These are phyloP conservation scores for Anser cygnoides DNA, from an alignment of 2,113 vertebrate species.

Conservation along the genomic window DNA sequence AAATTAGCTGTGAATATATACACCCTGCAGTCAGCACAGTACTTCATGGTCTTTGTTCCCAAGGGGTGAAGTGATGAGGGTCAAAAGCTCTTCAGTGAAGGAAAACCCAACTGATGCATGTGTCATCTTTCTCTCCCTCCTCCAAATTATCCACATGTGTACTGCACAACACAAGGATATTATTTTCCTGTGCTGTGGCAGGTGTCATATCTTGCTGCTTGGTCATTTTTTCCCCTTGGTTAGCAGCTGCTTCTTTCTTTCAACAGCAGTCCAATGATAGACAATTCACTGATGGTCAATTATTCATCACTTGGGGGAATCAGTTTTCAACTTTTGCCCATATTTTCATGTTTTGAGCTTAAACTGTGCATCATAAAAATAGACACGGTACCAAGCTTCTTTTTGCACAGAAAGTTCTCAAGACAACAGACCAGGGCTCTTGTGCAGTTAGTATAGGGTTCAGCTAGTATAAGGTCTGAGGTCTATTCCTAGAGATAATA, in stretches of 20 bases:
- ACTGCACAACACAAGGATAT: background rate
- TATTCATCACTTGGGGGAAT: background rate
- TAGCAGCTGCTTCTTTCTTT: background rate
- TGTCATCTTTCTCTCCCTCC: background rate
- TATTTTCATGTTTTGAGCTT: background rate
- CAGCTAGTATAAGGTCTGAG: background rate
- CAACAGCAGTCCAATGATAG: background rate
- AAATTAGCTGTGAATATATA: background rate
- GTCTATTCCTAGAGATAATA: background rate
- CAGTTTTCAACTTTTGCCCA: background rate
- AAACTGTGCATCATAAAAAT: background rate
- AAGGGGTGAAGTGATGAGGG: background rate
- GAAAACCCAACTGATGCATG: background rate
- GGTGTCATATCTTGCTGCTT: background rate
- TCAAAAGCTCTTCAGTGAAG: background rate
- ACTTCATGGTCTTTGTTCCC: background rate
- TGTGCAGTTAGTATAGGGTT: background rate
- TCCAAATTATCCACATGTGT: background rate
- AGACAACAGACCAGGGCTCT: background rate
- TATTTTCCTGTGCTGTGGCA: background rate
- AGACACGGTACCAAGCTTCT: background rate
- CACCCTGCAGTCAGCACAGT: background rate
- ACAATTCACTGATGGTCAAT: background rate
- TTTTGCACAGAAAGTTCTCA: background rate
- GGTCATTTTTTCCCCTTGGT: background rate